phyloP scores from a whole-genome alignment of 2,113 vertebrate species.

The Thinocorus orbignyianus region DNA sequence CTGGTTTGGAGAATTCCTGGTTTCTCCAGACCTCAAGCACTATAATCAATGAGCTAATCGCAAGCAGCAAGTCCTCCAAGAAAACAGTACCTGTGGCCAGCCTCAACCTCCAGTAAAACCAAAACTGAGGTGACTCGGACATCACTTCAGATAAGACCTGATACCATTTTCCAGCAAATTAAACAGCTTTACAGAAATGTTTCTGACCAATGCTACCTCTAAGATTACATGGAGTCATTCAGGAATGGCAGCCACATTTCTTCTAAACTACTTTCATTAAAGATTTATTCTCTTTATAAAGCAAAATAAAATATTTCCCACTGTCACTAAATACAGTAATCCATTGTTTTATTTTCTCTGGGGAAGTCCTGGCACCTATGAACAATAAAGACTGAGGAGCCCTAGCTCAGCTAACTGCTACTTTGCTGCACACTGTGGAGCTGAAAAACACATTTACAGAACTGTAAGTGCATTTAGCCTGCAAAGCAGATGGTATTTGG shows the following conservation, averaged over 20 bases:
- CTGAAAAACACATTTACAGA: neutral
- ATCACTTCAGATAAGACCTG: neutral
- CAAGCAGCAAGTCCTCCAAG: neutral
- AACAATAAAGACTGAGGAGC: neutral
- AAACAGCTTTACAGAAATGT: neutral
- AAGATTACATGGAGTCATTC: neutral
- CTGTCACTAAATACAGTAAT: neutral
- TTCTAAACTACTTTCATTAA: neutral
- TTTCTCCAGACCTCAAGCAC: neutral
- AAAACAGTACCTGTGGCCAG: neutral
- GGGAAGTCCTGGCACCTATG: neutral
- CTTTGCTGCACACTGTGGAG: neutral
- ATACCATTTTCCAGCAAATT: neutral
- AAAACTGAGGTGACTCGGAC: neutral
- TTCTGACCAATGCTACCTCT: neutral
- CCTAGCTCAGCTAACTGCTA: neutral
- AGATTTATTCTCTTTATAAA: neutral
- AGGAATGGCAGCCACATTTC: neutral
- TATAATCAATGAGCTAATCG: neutral
- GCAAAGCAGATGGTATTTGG: neutral
- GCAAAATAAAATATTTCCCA: slow-evolving; percentile 24
- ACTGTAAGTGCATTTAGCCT: neutral
- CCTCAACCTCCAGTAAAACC: neutral
- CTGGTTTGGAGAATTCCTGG: neutral
- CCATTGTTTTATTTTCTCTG: neutral